phyloP scores from a whole-genome alignment of 1,140 invertebrate genomes.

The Luehdorfia chinensis region DNA sequence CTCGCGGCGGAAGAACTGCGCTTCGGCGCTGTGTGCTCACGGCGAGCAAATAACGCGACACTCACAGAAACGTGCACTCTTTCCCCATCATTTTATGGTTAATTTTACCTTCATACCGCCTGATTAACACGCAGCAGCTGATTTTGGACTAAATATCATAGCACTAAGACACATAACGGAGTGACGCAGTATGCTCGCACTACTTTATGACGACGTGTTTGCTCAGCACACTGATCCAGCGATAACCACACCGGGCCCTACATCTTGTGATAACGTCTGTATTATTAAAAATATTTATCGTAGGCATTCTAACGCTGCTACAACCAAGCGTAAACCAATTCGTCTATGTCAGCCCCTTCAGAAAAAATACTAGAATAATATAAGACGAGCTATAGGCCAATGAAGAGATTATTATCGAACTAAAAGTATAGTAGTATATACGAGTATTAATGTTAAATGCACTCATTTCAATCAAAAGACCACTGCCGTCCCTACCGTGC shows the following conservation, averaged over 20 bases:
- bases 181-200: constrained; percentile 21
- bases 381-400: too few relatives aligned
- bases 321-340: not conserved
- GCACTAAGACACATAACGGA: constrained; percentile 16
- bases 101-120: constrained; percentile 8
- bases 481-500: too few relatives aligned
- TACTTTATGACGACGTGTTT: constrained; percentile 37
- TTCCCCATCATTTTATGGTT: constrained; percentile 15
- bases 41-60: constrained; percentile 22
- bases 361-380: too few relatives aligned
- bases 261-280: constrained; percentile 44
- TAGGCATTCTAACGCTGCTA: constrained; percentile 17
- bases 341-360: not conserved
- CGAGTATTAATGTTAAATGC: too few relatives aligned
- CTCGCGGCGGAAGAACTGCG: constrained; percentile 17
- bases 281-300: constrained; percentile 44
- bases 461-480: too few relatives aligned
- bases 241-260: constrained; percentile 44
- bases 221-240: constrained; percentile 35
- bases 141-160: constrained; percentile 13
- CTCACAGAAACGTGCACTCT: constrained; percentile 20
- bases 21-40: constrained; percentile 20
- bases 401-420: too few relatives aligned
- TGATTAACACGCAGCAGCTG: not conserved
- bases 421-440: too few relatives aligned